Evolutionary conservation across 2,888 invertebrate genomes (phyloP).

Genomic region (Eilema caniola): DNA sequence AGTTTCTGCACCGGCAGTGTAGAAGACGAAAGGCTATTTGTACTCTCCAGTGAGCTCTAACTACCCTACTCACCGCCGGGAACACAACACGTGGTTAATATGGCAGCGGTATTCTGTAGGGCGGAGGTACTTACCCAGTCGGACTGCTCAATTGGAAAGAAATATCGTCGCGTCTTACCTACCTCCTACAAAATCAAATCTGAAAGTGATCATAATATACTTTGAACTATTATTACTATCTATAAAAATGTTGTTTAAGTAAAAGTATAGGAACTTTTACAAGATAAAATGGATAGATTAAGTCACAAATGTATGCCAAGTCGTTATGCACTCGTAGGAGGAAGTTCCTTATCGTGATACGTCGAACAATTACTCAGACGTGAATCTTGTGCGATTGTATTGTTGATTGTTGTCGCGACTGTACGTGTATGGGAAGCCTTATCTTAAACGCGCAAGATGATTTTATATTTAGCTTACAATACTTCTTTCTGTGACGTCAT

Average conservation of each 20-base stretch:
- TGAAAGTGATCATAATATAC: too few species aligned
- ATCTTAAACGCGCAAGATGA: slow-evolving; percentile 37
- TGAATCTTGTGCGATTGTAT: slow-evolving; percentile 21
- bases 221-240: too few species aligned
- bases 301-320: slow-evolving; percentile 32
- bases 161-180: too few species aligned
- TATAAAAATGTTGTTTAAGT: neutral
- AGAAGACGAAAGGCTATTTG: too few species aligned
- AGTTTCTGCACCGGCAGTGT: too few species aligned
- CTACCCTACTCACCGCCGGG: too few species aligned
- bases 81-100: too few species aligned
- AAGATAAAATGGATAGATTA: slow-evolving; percentile 13
- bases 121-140: too few species aligned
- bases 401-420: slow-evolving; percentile 25
- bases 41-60: too few species aligned
- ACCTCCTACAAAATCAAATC: too few species aligned
- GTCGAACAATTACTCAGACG: slow-evolving; percentile 39
- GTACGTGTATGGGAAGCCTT: slow-evolving; percentile 43
- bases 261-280: neutral
- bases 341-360: slow-evolving; percentile 43
- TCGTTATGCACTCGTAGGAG: slow-evolving; percentile 34
- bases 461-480: slow-evolving; percentile 31
- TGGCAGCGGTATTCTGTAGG: too few species aligned
- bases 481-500: slow-evolving; percentile 29
- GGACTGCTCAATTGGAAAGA: too few species aligned